phyloP scores from a whole-genome alignment of 2,888 invertebrate species.

The Holacanthella duospinosa region DNA sequence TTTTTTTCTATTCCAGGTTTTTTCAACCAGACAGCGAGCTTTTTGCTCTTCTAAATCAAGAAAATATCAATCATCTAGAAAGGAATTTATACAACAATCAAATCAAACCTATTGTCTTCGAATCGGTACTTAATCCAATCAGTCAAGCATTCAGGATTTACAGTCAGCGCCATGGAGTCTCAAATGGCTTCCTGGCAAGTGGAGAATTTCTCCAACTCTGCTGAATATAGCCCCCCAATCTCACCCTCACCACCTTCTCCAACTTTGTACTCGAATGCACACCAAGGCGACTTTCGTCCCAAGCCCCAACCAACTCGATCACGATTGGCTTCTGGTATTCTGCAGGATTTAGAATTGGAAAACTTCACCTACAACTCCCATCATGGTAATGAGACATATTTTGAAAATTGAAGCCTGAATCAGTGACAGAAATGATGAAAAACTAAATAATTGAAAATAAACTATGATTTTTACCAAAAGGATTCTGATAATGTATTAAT shows the following conservation, averaged over 20 bases:
- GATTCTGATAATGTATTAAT: constrained; percentile 20
- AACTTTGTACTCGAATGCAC: constrained; percentile 17
- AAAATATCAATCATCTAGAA: neutral
- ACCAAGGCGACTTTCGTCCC: neutral
- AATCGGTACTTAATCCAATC: neutral
- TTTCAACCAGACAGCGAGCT: neutral
- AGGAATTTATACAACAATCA: neutral
- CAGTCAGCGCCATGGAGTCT: constrained; percentile 32
- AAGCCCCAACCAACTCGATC: constrained; percentile 11
- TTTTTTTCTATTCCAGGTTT: neutral
- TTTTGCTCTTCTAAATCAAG: neutral
- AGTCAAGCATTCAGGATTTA: neutral
- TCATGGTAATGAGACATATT: no score
- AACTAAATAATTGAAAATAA: constrained; percentile 23
- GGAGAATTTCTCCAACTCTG: constrained; percentile 36
- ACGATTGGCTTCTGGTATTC: constrained; percentile 21
- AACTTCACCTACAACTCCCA: neutral
- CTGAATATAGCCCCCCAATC: constrained; percentile 29
- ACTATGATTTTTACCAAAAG: constrained; percentile 24
- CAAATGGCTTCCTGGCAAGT: constrained; percentile 33
- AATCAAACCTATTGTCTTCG: neutral
- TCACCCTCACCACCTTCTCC: constrained; percentile 29
- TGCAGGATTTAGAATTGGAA: constrained; percentile 10
- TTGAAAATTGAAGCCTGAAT: neutral
- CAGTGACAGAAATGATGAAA: constrained; percentile 18